Base-by-base conservation (phyloP, 2,113 vertebrate species). In the Oryzias woworae region DNA sequence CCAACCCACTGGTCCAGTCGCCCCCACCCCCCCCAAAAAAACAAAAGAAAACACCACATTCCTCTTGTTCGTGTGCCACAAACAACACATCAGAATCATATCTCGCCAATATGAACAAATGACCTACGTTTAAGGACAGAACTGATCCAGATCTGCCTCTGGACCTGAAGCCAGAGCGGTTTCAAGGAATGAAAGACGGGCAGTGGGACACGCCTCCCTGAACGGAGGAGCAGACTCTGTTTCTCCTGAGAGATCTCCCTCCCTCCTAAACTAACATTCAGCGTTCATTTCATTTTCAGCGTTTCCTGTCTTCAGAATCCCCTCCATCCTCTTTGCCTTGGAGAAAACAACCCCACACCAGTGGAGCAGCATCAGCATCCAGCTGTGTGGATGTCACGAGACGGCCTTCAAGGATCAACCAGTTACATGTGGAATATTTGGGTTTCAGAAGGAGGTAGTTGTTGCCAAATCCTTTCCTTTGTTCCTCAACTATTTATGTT, bases 401-500 rank as follows among this genome's bases (percentile, higher is more conserved):
- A 70, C 61, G 70, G 75, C 66, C 74, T 78, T 67, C 53, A 81
- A 75, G 75, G 58, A 77, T 71, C 7, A 73, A 61, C 75, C 45
- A 65, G 71, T 75, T 82, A 71, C 71, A 70, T 73, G 67, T 54
- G 45, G 15, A 17, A 3, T 77, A 67, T 71, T 69, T 67, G 24
- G 61, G 46, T 36, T 36, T 12, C 72, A 56, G 46, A 73, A 67
- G 44, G 78, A 78, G 80, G 52, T 82, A 53, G 51, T 65, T 67
- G 58, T 91, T 93, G 91, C 91, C 91, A 92, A 92, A 91, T 85
- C 45, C 67, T 83, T 75, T 54, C 56, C 41, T 65, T 57, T 63
- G 24, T 80, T 46, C 65, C 80, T 63, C 54, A 41, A 68, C 66
- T 86, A 84, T 87, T 85, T 89, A 81, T 85, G 82, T 85, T 68